phyloP scores from a whole-genome alignment of 2,113 vertebrate species.

The Apeltes quadracus region DNA sequence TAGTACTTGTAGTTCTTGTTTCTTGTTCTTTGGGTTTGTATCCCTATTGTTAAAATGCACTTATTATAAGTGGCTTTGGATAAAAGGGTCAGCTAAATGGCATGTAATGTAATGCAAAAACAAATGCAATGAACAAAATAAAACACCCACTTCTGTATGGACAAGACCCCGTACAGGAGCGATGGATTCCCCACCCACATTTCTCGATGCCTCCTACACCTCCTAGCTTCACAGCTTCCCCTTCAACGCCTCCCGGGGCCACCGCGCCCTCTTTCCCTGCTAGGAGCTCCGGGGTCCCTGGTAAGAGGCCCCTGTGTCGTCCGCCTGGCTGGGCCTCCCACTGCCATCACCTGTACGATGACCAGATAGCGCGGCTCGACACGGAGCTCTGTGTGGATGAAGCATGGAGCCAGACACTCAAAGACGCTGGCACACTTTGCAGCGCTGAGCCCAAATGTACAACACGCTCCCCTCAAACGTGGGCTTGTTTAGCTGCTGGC shows the following conservation, averaged over 20 bases:
- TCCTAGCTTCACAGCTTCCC: too few species aligned
- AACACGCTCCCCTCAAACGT: slow-evolving; percentile 62
- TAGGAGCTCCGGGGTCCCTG: not conserved
- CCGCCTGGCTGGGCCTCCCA: slow-evolving; percentile 15
- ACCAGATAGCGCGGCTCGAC: slow-evolving; percentile 31
- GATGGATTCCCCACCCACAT: not conserved
- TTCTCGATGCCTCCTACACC: not conserved
- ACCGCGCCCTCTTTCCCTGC: not conserved
- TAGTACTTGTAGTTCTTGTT: too few species aligned
- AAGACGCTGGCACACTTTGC: slow-evolving; percentile 70
- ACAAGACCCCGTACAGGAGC: too few species aligned
- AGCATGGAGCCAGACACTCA: slow-evolving; percentile 59
- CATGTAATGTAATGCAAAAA: too few species aligned
- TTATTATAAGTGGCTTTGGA: too few species aligned
- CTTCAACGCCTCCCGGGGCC: too few species aligned
- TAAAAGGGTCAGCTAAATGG: too few species aligned
- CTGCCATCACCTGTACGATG: slow-evolving; percentile 38
- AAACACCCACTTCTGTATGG: too few species aligned
- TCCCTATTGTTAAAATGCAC: too few species aligned
- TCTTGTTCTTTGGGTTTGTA: too few species aligned
- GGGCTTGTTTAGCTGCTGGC: slow-evolving; percentile 75
- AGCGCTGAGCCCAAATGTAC: slow-evolving; percentile 58
- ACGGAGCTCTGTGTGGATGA: slow-evolving; percentile 49
- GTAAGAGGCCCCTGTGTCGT: not conserved
- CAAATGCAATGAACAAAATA: too few species aligned